phyloP scores from a whole-genome alignment of 2,888 invertebrate species.

The Eristalinus sepulchralis region DNA sequence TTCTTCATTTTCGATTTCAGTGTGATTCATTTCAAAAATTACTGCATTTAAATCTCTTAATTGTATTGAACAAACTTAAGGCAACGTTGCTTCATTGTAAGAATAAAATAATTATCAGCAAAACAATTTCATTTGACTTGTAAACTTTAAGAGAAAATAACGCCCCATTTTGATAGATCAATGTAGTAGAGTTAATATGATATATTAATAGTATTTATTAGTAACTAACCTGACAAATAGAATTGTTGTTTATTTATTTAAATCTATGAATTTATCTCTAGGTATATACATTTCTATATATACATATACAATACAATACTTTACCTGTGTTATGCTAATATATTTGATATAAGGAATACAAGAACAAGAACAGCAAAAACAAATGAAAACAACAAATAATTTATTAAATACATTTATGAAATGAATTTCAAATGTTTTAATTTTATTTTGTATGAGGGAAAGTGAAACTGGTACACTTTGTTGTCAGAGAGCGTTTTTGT shows the following conservation, averaged over 20 bases:
- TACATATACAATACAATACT: constrained; percentile 42
- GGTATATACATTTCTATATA: constrained; percentile 31
- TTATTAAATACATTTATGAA: constrained; percentile 50
- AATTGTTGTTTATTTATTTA: constrained; percentile 68
- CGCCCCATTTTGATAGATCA: constrained; percentile 61
- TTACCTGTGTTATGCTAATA: constrained; percentile 69
- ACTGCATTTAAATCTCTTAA: not conserved
- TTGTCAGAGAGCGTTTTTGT: too few relatives aligned
- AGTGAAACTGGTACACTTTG: not conserved
- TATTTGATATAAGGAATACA: constrained; percentile 63
- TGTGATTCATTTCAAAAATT: constrained; percentile 8
- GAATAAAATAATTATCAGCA: not conserved
- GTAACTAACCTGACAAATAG: constrained; percentile 37
- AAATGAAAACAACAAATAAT: constrained; percentile 37
- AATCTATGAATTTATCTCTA: constrained; percentile 58
- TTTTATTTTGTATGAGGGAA: not conserved
- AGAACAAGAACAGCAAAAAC: constrained; percentile 20
- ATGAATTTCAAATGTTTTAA: not conserved
- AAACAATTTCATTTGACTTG: not conserved
- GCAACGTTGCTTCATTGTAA: constrained; percentile 13
- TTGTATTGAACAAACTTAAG: not conserved
- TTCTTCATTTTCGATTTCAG: not conserved
- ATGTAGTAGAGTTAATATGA: constrained; percentile 62
- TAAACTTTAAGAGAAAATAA: not conserved
- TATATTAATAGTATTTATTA: constrained; percentile 45